Evolutionary conservation across 2,888 invertebrate genomes (phyloP).

Genomic region (Hirtodrosophila trivittata): DNA sequence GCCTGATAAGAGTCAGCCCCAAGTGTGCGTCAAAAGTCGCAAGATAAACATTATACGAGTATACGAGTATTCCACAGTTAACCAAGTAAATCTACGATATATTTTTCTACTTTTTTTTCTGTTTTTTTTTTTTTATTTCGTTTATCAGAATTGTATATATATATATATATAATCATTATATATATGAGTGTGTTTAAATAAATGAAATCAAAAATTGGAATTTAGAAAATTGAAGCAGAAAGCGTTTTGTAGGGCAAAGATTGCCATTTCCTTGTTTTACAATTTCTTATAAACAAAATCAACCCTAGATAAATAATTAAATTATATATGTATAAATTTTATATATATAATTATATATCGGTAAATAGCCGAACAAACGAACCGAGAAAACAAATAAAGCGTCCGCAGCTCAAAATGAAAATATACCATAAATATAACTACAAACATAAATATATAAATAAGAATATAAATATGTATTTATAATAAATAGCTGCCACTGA

Average conservation of each 20-base stretch:
- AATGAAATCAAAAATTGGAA: too few relatives aligned
- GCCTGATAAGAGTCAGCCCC: constrained; percentile 40
- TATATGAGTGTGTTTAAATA: too few relatives aligned
- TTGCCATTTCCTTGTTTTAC: too few relatives aligned
- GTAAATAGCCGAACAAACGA: background rate
- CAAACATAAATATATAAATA: constrained; percentile 28
- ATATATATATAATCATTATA: background rate
- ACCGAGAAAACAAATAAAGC: background rate
- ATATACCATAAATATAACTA: constrained; percentile 12
- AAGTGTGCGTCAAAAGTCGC: constrained; percentile 11
- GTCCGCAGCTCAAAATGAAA: constrained; percentile 6
- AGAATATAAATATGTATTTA: constrained; percentile 19
- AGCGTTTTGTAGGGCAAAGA: too few relatives aligned
- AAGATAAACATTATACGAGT: constrained; percentile 34
- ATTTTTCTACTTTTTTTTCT: background rate
- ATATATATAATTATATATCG: background rate
- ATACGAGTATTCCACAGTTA: background rate
- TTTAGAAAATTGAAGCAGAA: too few relatives aligned
- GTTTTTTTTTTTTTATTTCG: background rate
- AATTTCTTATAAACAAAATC: background rate
- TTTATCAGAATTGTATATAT: background rate
- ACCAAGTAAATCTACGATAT: background rate
- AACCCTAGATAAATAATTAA: background rate
- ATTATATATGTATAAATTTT: background rate
- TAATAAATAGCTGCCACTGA: constrained; percentile 31